Evolutionary conservation across 2,888 invertebrate species (phyloP), one percentile per base, ranked within the genome.

Genomic region (Chaitophorus viminalis): DNA sequence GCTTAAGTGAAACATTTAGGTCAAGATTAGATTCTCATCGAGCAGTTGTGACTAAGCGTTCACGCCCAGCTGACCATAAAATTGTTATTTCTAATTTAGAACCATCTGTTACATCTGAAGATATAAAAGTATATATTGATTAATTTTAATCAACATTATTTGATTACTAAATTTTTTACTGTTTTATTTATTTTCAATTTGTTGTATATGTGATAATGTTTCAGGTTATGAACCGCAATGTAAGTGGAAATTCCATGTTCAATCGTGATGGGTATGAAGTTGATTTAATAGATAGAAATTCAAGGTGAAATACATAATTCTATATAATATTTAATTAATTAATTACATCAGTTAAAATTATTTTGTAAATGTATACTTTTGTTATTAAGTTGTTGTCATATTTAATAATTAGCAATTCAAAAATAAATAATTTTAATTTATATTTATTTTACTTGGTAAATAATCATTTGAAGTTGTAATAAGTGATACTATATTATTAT

Each of bases 71-170:
- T 8, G 97, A 97, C 76, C 97, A 95, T 91, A 93, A 97, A 90
- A 96, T 98, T 91, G 94, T 97, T 85, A 97, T 98, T 3, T 97
- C 97, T 90, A 98, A 98, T 93, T 93, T 98, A 89, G 95, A 97
- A 90, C 93, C 93, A 46, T 94, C 95, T 90, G 98, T 98, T 8
- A 96, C 97, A 21, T 96, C 96, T 90, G 96, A 96, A 90, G 98
- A 98, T 91, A 97, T 98, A 90, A 94, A 97, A 92, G 96, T 96
- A 82, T 29, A 70, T 82, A 75, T 21, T 81, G 36, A 36, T 65
- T 14, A n/a, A 29, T 11, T n/a, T 31, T 18, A 9, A 29, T 46
- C 6, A n/a, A 18, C n/a, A 5, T 74, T 25, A 36, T 65, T 36
- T n/a, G 33, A n/a, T 75, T 52, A 54, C 52, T 72, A 82, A 82